A percentile compares a stretch with the other conserved stretches of the same genome.
These are phyloP conservation scores for Crax fasciolata DNA, from an alignment of 2,797 vertebrate species.

Conservation along the genomic window DNA sequence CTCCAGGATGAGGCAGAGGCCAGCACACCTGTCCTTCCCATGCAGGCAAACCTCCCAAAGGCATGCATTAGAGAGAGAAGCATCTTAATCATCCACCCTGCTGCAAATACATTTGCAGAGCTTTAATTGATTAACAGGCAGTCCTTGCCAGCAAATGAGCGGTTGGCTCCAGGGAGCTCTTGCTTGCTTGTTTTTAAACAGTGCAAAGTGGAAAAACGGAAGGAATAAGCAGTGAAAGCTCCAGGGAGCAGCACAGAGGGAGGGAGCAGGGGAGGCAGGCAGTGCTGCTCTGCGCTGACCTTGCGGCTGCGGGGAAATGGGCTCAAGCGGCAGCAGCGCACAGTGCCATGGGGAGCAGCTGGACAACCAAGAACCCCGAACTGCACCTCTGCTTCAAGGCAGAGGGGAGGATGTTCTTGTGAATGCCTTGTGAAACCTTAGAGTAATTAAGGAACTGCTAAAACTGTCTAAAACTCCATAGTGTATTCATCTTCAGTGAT, in stretches of 20 bases:
- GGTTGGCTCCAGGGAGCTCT: conserved; percentile 65
- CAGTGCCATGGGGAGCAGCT: not conserved
- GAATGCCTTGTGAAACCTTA: not conserved
- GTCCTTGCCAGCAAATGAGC: conserved; percentile 66
- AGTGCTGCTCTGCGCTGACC: not conserved
- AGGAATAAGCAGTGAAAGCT: conserved; percentile 46
- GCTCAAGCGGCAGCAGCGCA: conserved; percentile 33
- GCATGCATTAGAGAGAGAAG: conserved; percentile 27
- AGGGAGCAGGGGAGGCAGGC: not conserved
- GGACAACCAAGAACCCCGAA: not conserved
- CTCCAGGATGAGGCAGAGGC: not conserved
- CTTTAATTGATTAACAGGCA: conserved; percentile 76
- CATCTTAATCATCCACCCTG: conserved; percentile 63
- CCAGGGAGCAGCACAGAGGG: not conserved
- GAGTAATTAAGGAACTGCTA: not conserved
- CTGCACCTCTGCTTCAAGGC: not conserved
- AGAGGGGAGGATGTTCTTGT: rapidly evolving
- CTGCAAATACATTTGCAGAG: conserved; percentile 7
- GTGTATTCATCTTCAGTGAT: not conserved
- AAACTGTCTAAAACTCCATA: not conserved
- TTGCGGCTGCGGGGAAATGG: not conserved
- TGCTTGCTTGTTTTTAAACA: conserved; percentile 76
- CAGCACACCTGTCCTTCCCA: not conserved
- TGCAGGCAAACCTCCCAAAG: not conserved
- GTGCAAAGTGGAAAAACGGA: conserved; percentile 59